A percentile compares a stretch with the other conserved stretches of the same genome.
Conservation (phyloP, 2,888 invertebrate genomes). For the Morinoia aosen region DNA sequence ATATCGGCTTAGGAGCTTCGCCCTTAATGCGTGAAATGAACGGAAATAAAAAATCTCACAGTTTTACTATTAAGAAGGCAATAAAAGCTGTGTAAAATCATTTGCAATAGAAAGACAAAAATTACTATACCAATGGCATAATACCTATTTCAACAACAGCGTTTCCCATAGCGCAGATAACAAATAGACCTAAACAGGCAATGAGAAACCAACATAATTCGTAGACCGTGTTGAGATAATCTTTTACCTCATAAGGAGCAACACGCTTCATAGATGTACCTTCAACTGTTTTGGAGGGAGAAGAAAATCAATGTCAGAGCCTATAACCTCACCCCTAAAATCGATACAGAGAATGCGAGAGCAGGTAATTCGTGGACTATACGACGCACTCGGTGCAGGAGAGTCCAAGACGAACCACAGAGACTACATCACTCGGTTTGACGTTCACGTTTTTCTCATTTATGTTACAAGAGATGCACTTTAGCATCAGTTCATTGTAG, state of each 20-base stretch:
- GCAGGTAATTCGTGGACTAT: constrained; percentile 13
- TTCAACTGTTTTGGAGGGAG: not conserved
- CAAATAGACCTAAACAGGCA: not conserved
- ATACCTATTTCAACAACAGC: not conserved
- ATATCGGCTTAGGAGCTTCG: no score
- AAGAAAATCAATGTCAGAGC: constrained; percentile 38
- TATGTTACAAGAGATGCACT: no score
- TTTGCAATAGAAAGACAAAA: no score
- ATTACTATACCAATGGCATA: no score
- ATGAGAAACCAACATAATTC: not conserved
- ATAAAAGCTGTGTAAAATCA: no score
- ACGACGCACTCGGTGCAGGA: not conserved
- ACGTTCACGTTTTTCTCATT: no score
- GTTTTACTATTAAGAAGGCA: no score
- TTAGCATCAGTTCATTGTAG: no score
- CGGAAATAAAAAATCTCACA: no score
- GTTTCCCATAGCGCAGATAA: not conserved
- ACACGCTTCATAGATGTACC: not conserved
- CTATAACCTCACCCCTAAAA: constrained; percentile 35
- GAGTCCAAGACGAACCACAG: not conserved
- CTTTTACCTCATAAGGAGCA: not conserved
- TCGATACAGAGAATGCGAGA: constrained; percentile 33
- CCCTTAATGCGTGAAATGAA: no score
- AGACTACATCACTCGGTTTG: not conserved
- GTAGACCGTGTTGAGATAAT: not conserved